phyloP scores from a whole-genome alignment of 2,797 vertebrate genomes.

The Lemur catta region DNA sequence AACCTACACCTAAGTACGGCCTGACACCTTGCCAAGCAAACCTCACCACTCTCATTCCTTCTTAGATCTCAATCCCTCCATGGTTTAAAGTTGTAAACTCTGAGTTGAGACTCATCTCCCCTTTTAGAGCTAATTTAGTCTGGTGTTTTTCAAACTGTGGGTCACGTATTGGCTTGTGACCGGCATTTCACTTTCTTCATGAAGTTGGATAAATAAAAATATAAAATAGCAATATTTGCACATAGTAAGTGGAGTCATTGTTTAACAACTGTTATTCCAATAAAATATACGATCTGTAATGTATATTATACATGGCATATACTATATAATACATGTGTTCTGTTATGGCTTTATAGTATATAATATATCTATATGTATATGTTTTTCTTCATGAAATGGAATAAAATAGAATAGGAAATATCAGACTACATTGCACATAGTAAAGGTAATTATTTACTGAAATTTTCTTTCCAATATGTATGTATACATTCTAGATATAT shows the following conservation, averaged over 20 bases:
- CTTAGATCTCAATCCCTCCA: not conserved
- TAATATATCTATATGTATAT: slow-evolving; percentile 35
- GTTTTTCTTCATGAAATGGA: slow-evolving; percentile 48
- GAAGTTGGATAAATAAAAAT: slow-evolving; percentile 33
- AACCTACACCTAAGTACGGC: not conserved
- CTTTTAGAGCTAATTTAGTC: slow-evolving; percentile 32
- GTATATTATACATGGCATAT: not conserved
- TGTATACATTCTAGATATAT: not conserved
- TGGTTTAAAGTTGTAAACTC: not conserved
- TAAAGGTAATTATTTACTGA: slow-evolving; percentile 54
- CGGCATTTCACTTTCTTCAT: slow-evolving; percentile 39
- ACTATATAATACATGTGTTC: slow-evolving; percentile 13
- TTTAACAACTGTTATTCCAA: slow-evolving; percentile 42
- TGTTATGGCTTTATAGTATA: slow-evolving; percentile 2
- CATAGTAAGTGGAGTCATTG: slow-evolving; percentile 17
- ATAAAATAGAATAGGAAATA: slow-evolving; percentile 58
- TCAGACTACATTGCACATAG: not conserved
- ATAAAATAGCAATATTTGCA: slow-evolving; percentile 36
- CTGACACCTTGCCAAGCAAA: not conserved
- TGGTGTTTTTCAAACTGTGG: not conserved
- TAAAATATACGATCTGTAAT: slow-evolving; percentile 39
- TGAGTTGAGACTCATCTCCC: slow-evolving; percentile 17
- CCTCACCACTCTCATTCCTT: not conserved
- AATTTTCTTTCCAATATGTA: slow-evolving; percentile 43
- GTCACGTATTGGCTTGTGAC: slow-evolving; percentile 13